A percentile compares a stretch with the other conserved stretches of the same genome.
Evolutionary conservation across 2,113 vertebrate genomes (phyloP).

Genomic region (Tiliqua scincoides): DNA sequence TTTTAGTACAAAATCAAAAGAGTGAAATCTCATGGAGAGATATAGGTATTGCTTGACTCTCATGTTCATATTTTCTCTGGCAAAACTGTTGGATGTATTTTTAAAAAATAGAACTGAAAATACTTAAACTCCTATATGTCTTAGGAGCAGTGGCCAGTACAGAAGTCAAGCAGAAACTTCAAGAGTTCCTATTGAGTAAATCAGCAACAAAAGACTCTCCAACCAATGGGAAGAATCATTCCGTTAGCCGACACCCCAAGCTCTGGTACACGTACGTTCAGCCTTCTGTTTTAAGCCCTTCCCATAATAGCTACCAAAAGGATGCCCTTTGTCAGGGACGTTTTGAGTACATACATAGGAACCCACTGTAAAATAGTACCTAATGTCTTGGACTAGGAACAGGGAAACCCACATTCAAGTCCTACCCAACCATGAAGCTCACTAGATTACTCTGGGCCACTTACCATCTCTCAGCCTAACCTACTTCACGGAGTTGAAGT

Average conservation of each 20-base stretch:
- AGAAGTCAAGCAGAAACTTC: constrained; percentile 98
- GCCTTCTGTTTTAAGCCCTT: constrained; percentile 41
- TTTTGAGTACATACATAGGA: too few relatives aligned
- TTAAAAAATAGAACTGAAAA: constrained; percentile 6
- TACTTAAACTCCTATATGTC: constrained; percentile 57
- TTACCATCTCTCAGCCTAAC: too few relatives aligned
- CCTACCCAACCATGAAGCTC: too few relatives aligned
- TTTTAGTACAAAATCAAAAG: constrained; percentile 30
- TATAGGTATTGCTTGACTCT: constrained; percentile 26
- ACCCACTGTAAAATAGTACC: too few relatives aligned
- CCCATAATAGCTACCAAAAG: accelerated
- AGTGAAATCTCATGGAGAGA: constrained; percentile 13
- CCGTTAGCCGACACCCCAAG: constrained; percentile 89
- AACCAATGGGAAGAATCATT: constrained; percentile 85
- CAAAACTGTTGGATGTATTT: neutral
- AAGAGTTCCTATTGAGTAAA: constrained; percentile 98
- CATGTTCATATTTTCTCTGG: constrained; percentile 27
- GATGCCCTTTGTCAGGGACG: too few relatives aligned
- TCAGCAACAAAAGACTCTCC: constrained; percentile 90
- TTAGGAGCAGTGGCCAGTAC: constrained; percentile 96
- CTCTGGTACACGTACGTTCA: constrained; percentile 95
- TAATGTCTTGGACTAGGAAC: too few relatives aligned
- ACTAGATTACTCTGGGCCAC: too few relatives aligned
- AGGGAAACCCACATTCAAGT: too few relatives aligned
- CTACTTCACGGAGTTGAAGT: too few relatives aligned